A percentile compares a stretch with the other conserved stretches of the same genome.
Evolutionary conservation across 2,113 vertebrate genomes (phyloP).

Genomic region (Thomomys bottae): DNA sequence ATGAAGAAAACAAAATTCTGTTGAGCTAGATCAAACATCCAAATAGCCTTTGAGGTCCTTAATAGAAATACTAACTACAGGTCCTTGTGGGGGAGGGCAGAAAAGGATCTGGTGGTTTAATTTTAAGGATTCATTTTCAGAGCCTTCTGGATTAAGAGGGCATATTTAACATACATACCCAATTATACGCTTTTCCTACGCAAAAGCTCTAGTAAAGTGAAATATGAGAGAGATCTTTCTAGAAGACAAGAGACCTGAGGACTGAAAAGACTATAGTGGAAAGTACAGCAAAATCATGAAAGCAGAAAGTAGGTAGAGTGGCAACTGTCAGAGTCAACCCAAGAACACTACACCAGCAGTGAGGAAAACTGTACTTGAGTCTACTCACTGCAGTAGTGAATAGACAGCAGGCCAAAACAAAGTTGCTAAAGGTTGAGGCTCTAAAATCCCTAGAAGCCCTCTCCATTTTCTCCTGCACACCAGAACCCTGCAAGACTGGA

Average conservation of each 20-base stretch:
- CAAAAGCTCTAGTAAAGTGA: neutral
- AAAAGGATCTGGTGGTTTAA: neutral
- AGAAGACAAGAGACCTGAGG: neutral
- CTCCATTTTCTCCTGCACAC: neutral
- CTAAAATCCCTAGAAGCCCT: neutral
- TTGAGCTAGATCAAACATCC: neutral
- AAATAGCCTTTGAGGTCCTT: neutral
- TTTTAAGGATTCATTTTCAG: slow-evolving; percentile 1
- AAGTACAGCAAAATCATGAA: neutral
- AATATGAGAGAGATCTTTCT: neutral
- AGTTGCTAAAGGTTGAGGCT: neutral
- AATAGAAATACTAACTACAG: neutral
- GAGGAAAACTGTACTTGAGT: neutral
- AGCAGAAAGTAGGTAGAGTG: neutral
- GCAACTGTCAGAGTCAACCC: neutral
- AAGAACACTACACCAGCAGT: neutral
- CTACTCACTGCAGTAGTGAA: neutral
- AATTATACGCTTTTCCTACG: neutral
- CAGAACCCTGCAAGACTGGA: neutral
- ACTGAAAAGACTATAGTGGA: neutral
- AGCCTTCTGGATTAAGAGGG: neutral
- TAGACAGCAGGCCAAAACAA: neutral
- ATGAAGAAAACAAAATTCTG: neutral
- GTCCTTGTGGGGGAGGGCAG: neutral
- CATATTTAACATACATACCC: neutral